These are phyloP conservation scores for Hermaeophaga mercurialis DNA, from an alignment of 2,888 invertebrate genomes.

Conservation along the genomic window DNA sequence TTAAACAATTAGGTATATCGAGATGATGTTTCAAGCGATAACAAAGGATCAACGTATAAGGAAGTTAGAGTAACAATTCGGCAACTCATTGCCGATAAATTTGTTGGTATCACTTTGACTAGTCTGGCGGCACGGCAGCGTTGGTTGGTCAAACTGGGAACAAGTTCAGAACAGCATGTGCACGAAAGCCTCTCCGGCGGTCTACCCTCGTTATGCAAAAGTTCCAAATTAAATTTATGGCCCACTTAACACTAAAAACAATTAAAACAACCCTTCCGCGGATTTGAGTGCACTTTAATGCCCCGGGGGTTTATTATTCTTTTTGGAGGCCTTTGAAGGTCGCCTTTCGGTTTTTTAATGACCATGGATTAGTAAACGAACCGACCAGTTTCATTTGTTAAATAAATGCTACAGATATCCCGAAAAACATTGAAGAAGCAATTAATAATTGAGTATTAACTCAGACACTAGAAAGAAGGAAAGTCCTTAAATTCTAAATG, in stretches of 20 bases:
- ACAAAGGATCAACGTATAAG: too few species aligned
- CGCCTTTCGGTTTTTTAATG: conserved; percentile 17
- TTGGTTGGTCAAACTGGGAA: conserved; percentile 26
- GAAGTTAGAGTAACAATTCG: too few species aligned
- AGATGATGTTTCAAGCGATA: too few species aligned
- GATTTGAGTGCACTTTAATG: conserved; percentile 37
- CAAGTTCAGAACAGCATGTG: conserved; percentile 42
- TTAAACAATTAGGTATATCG: too few species aligned
- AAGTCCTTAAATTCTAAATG: too few species aligned
- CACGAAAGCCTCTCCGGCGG: conserved; percentile 29
- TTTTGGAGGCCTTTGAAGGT: conserved; percentile 24
- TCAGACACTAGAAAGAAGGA: too few species aligned
- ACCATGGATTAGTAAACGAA: background rate
- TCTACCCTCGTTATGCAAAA: conserved; percentile 45
- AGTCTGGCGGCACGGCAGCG: background rate
- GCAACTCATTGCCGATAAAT: too few species aligned
- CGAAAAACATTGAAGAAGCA: too few species aligned
- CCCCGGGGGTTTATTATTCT: conserved; percentile 32
- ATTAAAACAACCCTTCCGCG: conserved; percentile 42
- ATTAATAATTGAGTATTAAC: too few species aligned
- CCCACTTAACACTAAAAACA: conserved; percentile 45
- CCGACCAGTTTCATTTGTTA: background rate
- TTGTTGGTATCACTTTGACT: conserved; percentile 1
- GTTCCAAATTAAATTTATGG: conserved; percentile 47
- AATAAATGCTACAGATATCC: too few species aligned